Evolutionary conservation across 2,888 invertebrate genomes (phyloP).

Genomic region (Ectemnius lituratus): DNA sequence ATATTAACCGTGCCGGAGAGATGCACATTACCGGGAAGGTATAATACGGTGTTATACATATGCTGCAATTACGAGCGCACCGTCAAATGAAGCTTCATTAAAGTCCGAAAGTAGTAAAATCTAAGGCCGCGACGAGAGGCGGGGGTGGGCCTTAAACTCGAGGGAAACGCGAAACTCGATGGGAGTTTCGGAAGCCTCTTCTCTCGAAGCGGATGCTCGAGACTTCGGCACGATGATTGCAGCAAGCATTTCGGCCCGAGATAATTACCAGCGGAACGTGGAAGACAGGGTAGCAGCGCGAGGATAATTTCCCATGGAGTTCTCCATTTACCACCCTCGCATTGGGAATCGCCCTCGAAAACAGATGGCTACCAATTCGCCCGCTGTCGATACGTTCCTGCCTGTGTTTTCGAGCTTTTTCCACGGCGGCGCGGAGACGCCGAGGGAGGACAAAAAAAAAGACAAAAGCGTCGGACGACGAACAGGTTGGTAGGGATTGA

Average conservation of each 20-base stretch:
- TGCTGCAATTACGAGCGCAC: constrained; percentile 5
- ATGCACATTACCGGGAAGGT: not conserved
- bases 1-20: too few relatives aligned
- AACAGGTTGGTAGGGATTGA: constrained; percentile 61
- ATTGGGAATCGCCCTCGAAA: constrained; percentile 30
- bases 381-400: constrained; percentile 59
- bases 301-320: too few relatives aligned
- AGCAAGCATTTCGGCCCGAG: too few relatives aligned
- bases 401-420: constrained; percentile 56
- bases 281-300: too few relatives aligned
- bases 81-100: constrained; percentile 21
- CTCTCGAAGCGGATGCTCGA: not conserved
- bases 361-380: constrained; percentile 41
- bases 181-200: not conserved
- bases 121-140: not conserved
- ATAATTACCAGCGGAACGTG: too few relatives aligned
- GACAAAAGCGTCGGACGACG: constrained; percentile 37
- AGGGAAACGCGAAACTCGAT: too few relatives aligned
- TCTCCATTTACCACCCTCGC: not conserved
- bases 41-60: not conserved
- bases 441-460: constrained; percentile 25
- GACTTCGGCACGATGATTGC: not conserved
- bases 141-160: not conserved
- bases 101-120: constrained; percentile 2
- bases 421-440: constrained; percentile 20